Base-by-base conservation (phyloP, 2,888 invertebrate species). In the Tortrix viridana region DNA sequence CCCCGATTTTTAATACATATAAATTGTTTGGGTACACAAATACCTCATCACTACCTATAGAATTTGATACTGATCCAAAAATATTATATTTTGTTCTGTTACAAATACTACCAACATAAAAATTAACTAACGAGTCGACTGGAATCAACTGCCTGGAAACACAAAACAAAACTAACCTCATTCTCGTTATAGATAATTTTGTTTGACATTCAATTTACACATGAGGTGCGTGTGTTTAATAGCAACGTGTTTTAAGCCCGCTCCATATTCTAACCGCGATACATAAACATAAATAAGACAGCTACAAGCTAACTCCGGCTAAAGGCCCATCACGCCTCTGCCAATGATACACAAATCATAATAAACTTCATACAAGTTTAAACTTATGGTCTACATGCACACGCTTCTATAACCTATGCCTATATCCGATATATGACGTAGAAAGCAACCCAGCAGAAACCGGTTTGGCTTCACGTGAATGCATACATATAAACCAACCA, bases 291-390 rank as follows among this genome's bases (percentile, higher is more conserved):
- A 80, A 80, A 82, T 78, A 78, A 63, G 81, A 83, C 79, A 81
- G 76, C 70, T 74, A 84, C 81, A 81, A 73, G 79, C 67, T 71
- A 76, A 74, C 73, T 73, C 76, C 71, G 71, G 73, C 82, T 82
- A 80, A 85, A 82, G 81, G 80, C 79, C 82, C 78, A 86, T 87
- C 85, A 86, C 81, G 80, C 81, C 80, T 82, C 76, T 76, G 75
- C 81, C 80, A 84, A 84, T 83, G 81, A 82, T 85, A 81, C 82
- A 88, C 86, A 88, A 87, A 86, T 89, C 86, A 87, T 85, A 84
- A 86, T 88, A 86, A 86, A 85, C 86, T 83, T 81, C 79, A 79
- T 80, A 81, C 79, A 75, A 74, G 74, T 75, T 79, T 79, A 79
- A 84, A 84, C 79, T 83, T 84, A 85, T 82, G 81, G 79, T 79